phyloP scores from a whole-genome alignment of 2,113 vertebrate species.

The Trichechus manatus region DNA sequence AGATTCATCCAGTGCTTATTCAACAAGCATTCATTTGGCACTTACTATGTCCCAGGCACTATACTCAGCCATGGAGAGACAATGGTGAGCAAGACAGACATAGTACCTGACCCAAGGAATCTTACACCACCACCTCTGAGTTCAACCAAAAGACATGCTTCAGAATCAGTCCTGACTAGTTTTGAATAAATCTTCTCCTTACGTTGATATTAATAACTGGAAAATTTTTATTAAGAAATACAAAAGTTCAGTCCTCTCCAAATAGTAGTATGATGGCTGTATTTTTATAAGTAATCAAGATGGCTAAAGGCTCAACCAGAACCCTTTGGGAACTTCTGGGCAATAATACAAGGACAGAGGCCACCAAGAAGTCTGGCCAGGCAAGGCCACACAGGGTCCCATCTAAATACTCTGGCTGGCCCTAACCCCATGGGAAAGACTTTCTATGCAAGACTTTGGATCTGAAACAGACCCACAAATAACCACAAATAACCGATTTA shows the following conservation, averaged over 20 bases:
- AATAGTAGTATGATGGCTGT: background rate
- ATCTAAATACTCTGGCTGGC: background rate
- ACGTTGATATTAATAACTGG: background rate
- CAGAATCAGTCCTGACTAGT: background rate
- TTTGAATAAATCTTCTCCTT: slow-evolving; percentile 44
- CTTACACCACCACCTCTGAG: background rate
- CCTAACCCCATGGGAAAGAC: background rate
- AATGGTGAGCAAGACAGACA: background rate
- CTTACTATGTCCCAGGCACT: background rate
- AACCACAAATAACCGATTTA: background rate
- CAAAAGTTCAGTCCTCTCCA: background rate
- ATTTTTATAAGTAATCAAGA: slow-evolving; percentile 51
- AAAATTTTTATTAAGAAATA: background rate
- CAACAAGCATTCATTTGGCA: background rate
- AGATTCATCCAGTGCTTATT: background rate
- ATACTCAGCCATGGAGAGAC: background rate
- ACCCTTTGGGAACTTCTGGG: slow-evolving; percentile 22
- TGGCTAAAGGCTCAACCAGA: background rate
- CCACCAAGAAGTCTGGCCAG: background rate
- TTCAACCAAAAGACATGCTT: background rate
- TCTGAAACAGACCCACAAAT: slow-evolving; percentile 48
- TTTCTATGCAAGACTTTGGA: background rate
- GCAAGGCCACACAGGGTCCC: background rate
- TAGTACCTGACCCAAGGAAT: background rate
- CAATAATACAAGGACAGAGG: slow-evolving; percentile 7